Evolutionary conservation across 2,113 vertebrate species (phyloP).

Genomic region (Telmatochromis sp.): DNA sequence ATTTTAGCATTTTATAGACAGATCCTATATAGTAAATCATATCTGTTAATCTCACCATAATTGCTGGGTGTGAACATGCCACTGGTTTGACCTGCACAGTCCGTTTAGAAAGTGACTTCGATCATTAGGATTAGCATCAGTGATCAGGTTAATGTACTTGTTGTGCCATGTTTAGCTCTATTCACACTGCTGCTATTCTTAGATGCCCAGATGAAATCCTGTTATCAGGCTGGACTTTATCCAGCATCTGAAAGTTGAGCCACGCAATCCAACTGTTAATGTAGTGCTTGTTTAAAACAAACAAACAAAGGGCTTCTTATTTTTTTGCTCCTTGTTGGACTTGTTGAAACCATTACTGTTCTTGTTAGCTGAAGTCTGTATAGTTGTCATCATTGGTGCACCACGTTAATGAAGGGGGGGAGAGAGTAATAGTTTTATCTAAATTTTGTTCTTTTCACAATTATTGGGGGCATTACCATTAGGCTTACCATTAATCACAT

Average conservation of each 20-base stretch:
- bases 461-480: background rate
- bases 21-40: background rate
- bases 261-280: background rate
- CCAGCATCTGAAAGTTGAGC: background rate
- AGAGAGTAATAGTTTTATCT: background rate
- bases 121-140: background rate
- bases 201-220: background rate
- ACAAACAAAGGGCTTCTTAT: background rate
- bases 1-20: background rate
- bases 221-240: background rate
- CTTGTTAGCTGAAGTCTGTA: background rate
- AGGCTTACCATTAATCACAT: background rate
- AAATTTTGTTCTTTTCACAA: background rate
- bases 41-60: background rate
- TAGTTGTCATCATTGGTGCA: background rate
- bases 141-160: background rate
- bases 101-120: background rate
- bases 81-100: background rate
- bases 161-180: background rate
- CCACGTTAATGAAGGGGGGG: fast-evolving
- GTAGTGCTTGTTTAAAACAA: background rate
- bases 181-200: background rate
- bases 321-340: background rate
- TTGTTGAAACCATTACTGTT: background rate
- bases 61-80: background rate